Evolutionary conservation across 2,113 vertebrate species (phyloP).

Genomic region (Brachionichthys hirsutus): DNA sequence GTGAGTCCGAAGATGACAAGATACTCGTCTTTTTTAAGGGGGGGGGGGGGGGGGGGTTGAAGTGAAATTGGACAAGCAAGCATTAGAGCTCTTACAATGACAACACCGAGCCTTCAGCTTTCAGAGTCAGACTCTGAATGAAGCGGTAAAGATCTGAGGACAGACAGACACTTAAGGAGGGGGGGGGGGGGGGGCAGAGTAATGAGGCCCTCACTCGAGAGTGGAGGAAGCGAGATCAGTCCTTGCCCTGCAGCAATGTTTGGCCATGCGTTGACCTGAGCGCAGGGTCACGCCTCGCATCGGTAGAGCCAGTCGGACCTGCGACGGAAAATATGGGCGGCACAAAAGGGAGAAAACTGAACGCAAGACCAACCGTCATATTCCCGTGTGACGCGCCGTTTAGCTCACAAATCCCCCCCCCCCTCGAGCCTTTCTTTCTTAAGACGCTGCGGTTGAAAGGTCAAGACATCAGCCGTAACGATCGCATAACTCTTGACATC

Average conservation of each 20-base stretch:
- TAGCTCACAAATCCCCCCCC: slow-evolving; percentile 37
- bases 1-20: slow-evolving; percentile 14
- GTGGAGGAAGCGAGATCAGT: not conserved
- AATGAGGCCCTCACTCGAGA: no score
- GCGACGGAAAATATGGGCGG: no score
- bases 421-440: slow-evolving; percentile 48
- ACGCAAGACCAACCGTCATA: slow-evolving; percentile 19
- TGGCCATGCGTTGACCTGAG: not conserved
- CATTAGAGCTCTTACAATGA: slow-evolving; percentile 59
- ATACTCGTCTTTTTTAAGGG: slow-evolving; percentile 33
- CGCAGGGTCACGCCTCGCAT: not conserved
- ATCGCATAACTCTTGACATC: slow-evolving; percentile 75
- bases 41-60: slow-evolving; percentile 42
- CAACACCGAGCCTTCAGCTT: slow-evolving; percentile 48
- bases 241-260: not conserved
- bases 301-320: not conserved
- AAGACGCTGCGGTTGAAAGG: slow-evolving; percentile 62
- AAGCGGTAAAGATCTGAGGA: not conserved
- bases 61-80: slow-evolving; percentile 56
- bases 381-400: slow-evolving; percentile 32
- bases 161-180: not conserved
- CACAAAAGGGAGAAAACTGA: not conserved
- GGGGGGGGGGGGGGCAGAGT: no score
- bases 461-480: slow-evolving; percentile 62
- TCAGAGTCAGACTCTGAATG: no score